Evolutionary conservation across 2,888 invertebrate genomes (phyloP), one percentile per base, ranked within the genome.

Genomic region (Papilio demoleus): DNA sequence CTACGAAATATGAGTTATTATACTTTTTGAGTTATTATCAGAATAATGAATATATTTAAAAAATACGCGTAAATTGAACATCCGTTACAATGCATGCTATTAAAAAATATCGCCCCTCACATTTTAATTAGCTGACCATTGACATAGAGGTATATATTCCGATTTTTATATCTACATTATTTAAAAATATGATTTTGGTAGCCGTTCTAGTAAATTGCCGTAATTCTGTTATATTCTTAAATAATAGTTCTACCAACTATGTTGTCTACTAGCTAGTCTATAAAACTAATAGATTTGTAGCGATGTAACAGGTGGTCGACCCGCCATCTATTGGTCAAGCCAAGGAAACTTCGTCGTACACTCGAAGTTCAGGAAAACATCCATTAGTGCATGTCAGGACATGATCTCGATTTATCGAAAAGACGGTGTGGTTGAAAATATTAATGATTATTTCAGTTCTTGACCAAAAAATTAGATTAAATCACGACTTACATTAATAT

Each of bases 281-380:
- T 12, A n/a, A 31, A 53, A 8, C 50, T 24, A 50, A 24, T 24
- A 19, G 53, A 53, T 31, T 53, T 31, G 27, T 31, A n/a, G 53
- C 31, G 5, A 53, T n/a, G 31, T 53, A 53, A 53, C 53, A 53
- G 53, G 53, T 53, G 31, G 53, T 24, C 27, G 53, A 27, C n/a
- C 53, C 27, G 50, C 50, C 47, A 53, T n/a, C 53, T 53, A 53
- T 17, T 53, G 53, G 31, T 53, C 53, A 53, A 31, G 53, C 53
- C 53, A 53, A 53, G 53, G 31, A 53, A 53, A 53, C 53, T 53
- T 53, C 53, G 53, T 53, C 53, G 53, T 53, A n/a, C 53, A 31
- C 31, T 31, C 9, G 31, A 31, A 53, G n/a, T 31, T 53, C n/a
- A 27, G 27, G 53, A 53, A 53, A 53, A 53, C 53, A 31, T 53